phyloP scores from a whole-genome alignment of 2,113 vertebrate genomes.

The Regulus satrapa region DNA sequence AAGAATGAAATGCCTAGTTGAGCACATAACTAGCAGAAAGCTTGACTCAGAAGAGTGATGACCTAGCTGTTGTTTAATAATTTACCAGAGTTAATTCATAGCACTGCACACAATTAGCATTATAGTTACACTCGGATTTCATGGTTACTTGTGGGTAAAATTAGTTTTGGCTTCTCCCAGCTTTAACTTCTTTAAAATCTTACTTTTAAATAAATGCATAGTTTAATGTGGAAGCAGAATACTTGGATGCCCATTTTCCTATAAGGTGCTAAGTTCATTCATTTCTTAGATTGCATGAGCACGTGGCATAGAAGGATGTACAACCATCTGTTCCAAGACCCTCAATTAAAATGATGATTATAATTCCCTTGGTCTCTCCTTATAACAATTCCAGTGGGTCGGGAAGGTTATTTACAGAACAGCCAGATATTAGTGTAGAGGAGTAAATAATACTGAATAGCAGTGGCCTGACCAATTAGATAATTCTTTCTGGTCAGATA shows the following conservation, averaged over 20 bases:
- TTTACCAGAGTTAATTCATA: background rate
- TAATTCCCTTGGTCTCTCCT: background rate
- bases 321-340: background rate
- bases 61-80: background rate
- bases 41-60: background rate
- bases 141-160: background rate
- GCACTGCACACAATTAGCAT: background rate
- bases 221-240: background rate
- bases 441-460: background rate
- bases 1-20: background rate
- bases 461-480: background rate
- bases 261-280: background rate
- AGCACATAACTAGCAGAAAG: background rate
- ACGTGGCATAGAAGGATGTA: background rate
- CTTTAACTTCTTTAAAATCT: background rate
- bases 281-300: background rate
- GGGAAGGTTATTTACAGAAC: background rate
- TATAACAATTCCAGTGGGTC: background rate
- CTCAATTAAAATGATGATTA: background rate
- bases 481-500: background rate
- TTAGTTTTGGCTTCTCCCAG: background rate
- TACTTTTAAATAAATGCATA: background rate
- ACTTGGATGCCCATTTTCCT: background rate
- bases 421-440: background rate
- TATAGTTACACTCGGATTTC: background rate